Percentiles rank a stretch among this genome's conserved stretches.
Evolutionary conservation across 2,888 invertebrate genomes (phyloP).

Genomic region (Hemistola chrysoprasaria): DNA sequence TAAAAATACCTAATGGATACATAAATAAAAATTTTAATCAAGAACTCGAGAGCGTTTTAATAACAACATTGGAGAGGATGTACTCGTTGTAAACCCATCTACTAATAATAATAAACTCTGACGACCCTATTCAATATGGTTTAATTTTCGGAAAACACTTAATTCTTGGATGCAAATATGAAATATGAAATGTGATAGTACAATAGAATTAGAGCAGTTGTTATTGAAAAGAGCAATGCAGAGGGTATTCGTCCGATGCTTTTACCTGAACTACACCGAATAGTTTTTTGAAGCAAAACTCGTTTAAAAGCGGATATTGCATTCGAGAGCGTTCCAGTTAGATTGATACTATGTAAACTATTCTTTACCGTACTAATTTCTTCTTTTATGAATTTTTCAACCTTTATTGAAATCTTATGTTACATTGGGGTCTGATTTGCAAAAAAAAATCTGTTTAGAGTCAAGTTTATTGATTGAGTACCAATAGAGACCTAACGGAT

Average conservation of each 20-base stretch:
- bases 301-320: conserved; percentile 81
- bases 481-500: no score
- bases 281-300: conserved; percentile 78
- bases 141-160: no score
- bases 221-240: conserved; percentile 31
- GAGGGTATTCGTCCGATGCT: conserved; percentile 40
- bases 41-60: no score
- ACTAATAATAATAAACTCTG: no score
- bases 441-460: conserved; percentile 1
- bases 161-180: no score
- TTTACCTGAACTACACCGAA: conserved; percentile 64
- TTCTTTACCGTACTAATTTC: conserved; percentile 52
- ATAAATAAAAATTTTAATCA: no score
- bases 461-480: conserved; percentile 1
- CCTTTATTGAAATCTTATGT: conserved; percentile 8
- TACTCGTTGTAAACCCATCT: no score
- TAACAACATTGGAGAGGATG: no score
- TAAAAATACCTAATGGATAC: no score
- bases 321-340: conserved; percentile 69
- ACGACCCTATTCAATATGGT: not conserved
- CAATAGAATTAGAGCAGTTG: conserved; percentile 20
- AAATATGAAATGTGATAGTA: not conserved
- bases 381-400: conserved; percentile 20
- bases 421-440: not conserved
- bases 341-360: conserved; percentile 69